Base-by-base conservation (phyloP, 2,888 invertebrate species). In the Eupeodes latifasciatus region DNA sequence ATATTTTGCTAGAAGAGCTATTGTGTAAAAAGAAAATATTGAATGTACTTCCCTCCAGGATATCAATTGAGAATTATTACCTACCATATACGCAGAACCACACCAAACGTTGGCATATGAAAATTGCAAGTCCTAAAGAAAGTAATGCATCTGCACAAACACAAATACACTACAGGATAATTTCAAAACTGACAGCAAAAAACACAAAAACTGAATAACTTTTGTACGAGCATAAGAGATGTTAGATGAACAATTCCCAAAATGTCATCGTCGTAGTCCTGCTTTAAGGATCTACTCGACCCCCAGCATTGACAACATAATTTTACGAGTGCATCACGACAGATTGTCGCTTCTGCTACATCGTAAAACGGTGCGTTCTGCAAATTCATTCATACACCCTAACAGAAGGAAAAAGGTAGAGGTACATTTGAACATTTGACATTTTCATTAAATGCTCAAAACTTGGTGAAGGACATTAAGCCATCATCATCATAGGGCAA, bases 221-320 rank as follows among this genome's bases (percentile, higher is more conserved):
- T 67, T 82, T 51, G 51, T 62, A 19, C 27, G 36, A 75, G 47
- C 53, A 62, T 67, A 14, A 53, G 62, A 82, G 51, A 44, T 67
- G 72, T 66, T 66, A 66, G 51, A 81, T 80, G 72, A 64, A 77
- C 36, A 47, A 62, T 36, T 59, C 19, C 71, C 16, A 16, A 53
- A 36, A 55, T 69, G 53, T 80, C 74, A 44, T 74, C 40, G 40
- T 40, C 74, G 53, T 80, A 74, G 51, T 74, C 88, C 78, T 80
- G 66, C 71, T 27, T 27, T 75, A 3, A 85, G 81, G 81, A 78
- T 78, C 57, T 53, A 49, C 72, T 77, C 84, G 84, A 84, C 80
- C 87, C 77, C 88, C 81, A 78, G 81, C 78, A 78, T 85, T 88
- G 88, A 88, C 88, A 81, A 75, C 85, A 85, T 85, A 85, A 81